A percentile compares a stretch with the other conserved stretches of the same genome.
Conservation (phyloP, 1,140 invertebrate genomes). For the Conus betulinus region DNA sequence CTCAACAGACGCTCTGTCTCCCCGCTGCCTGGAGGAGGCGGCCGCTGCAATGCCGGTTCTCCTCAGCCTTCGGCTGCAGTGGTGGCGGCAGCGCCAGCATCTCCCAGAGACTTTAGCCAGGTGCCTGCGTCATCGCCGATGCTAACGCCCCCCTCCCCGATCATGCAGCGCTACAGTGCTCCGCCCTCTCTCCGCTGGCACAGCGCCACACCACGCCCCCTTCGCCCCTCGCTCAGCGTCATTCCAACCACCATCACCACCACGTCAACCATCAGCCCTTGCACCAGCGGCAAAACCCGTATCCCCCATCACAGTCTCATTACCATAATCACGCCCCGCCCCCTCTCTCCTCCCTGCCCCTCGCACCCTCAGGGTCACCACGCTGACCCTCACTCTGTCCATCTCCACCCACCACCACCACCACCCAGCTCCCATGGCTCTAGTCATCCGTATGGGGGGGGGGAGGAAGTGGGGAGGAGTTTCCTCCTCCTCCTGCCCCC, state of each 20-base stretch:
- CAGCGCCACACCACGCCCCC: conserved; percentile 9
- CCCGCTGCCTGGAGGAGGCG: neutral
- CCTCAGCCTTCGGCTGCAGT: neutral
- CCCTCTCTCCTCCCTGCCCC: conserved; percentile 10
- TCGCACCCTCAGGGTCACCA: neutral
- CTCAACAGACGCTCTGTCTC: neutral
- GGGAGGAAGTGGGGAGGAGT: neutral
- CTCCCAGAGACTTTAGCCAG: conserved; percentile 31
- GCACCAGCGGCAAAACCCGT: neutral
- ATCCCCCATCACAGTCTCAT: neutral
- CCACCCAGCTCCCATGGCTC: neutral
- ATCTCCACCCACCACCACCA: neutral
- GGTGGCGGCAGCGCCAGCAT: neutral
- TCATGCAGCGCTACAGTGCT: neutral
- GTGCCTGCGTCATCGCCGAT: neutral
- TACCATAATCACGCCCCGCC: conserved; percentile 17
- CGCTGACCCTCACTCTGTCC: neutral
- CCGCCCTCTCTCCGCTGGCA: neutral
- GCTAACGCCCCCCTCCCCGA: conserved; percentile 1
- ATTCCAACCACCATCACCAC: conserved; percentile 31
- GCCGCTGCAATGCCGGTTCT: neutral
- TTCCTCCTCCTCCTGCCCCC: conserved; percentile 28
- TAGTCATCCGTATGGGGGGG: neutral
- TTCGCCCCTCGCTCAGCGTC: conserved; percentile 3
- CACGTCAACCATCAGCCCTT: conserved; percentile 30